Conservation (phyloP, 2,113 vertebrate species). For the Sinocyclocheilus maitianheensis region DNA sequence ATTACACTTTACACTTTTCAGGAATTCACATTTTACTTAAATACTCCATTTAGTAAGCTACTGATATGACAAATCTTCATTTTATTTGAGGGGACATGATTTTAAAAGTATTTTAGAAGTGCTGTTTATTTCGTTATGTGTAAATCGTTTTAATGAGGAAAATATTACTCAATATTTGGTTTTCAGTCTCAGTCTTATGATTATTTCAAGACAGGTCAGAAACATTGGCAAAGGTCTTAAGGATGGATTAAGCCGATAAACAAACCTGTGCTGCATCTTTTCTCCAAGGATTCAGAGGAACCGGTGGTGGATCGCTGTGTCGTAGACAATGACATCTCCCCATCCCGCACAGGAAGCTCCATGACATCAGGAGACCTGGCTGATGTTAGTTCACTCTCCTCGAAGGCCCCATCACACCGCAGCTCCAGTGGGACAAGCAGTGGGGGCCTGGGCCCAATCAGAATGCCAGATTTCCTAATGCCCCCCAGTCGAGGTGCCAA, state of each 20-base stretch:
- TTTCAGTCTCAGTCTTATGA: no score
- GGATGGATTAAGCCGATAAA: neutral
- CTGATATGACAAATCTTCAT: neutral
- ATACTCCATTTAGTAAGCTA: neutral
- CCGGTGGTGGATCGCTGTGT: conserved; percentile 91
- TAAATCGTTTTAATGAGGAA: neutral
- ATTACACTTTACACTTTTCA: neutral
- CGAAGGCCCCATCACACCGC: conserved; percentile 86
- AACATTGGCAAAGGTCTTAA: no score
- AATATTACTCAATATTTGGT: neutral
- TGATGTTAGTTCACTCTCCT: conserved; percentile 94
- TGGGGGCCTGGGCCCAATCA: conserved; percentile 64
- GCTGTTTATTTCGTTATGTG: neutral
- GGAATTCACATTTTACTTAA: neutral
- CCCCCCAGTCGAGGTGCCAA: conserved; percentile 76
- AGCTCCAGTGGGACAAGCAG: conserved; percentile 87
- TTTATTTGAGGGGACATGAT: no score
- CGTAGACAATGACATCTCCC: conserved; percentile 85
- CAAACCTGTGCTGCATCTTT: neutral
- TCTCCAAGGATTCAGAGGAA: conserved; percentile 86
- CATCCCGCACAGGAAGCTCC: conserved; percentile 84
- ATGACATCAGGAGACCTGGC: conserved; percentile 90
- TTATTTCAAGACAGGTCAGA: no score
- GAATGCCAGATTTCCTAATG: conserved; percentile 82
- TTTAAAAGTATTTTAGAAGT: neutral